Base-by-base conservation (phyloP, 2,113 vertebrate species). In the Cacatua alba region DNA sequence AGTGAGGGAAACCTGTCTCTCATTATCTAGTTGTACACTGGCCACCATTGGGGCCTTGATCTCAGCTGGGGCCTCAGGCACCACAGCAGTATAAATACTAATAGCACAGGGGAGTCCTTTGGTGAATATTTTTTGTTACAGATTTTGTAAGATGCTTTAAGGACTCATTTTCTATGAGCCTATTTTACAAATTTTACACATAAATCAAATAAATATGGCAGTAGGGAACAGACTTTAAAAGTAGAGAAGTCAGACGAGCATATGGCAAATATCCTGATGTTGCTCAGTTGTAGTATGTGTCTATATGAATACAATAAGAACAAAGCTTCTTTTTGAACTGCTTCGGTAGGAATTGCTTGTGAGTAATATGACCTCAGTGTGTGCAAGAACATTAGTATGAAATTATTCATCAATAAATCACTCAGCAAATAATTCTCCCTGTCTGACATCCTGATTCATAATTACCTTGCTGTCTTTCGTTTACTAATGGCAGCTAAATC, bases 321-420 rank as follows among this genome's bases (percentile, higher is more conserved):
- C 76, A 95, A 95, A 89, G 74, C 33, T 90, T 67, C 70, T 94
- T 97, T 97, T 88, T 68, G 72, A 76, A 57, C 35, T 52, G 86
- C 74, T 90, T 96, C 25, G 13, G 46, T 88, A 95, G 90, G 94
- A 92, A 82, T 88, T 82, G 60, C 65, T 94, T 69, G 43, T 90
- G 94, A 97, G 77, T 90, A 95, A 88, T 59, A 69, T 11, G 62
- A 91, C 91, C 92, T 95, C 13, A 12, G 78, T 29, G 26, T 68
- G 69, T 81, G 55, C 68, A 83, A 92, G 92, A 91, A 91, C 90
- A 67, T 88, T 72, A 68, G 67, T 78, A 76, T 70, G 92, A 95
- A 97, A 94, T 96, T 96, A 96, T 96, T 97, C 91, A 97, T 97
- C 96, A 29, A 85, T 94, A 94, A 90, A 97, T 98, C 97, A 96